These are phyloP conservation scores for Rotaria socialis DNA, from an alignment of 2,888 invertebrate genomes.

Conservation along the genomic window DNA sequence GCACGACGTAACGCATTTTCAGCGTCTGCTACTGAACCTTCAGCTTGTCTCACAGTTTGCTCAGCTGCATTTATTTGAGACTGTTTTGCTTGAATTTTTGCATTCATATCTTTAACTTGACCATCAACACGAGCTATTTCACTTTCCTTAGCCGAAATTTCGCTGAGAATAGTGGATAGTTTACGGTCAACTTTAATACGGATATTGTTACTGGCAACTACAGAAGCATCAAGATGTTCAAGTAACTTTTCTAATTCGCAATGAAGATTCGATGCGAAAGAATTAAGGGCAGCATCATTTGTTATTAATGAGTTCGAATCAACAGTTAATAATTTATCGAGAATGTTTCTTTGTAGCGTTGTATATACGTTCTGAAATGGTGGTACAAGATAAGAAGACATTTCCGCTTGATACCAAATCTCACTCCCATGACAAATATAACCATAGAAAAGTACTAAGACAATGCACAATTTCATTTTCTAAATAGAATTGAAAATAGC, in stretches of 20 bases:
- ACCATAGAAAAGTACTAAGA: background rate
- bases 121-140: conserved; percentile 3
- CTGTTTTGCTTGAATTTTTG: conserved; percentile 11
- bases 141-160: background rate
- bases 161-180: background rate
- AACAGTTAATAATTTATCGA: background rate
- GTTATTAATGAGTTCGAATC: background rate
- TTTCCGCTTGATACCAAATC: conserved; percentile 20
- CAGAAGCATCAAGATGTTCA: background rate
- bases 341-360: background rate
- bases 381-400: conserved; percentile 3
- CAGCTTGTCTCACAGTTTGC: background rate
- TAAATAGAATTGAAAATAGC: background rate
- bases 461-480: conserved; percentile 10
- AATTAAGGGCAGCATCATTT: background rate
- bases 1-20: background rate
- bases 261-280: background rate
- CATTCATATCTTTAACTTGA: conserved; percentile 22
- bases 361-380: conserved; percentile 14
- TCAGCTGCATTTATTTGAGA: conserved; percentile 18
- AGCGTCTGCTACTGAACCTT: background rate
- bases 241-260: background rate
- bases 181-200: background rate
- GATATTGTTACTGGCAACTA: background rate
- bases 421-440: background rate